phyloP scores from a whole-genome alignment of 2,888 invertebrate genomes.

The Antheraea yamamai region DNA sequence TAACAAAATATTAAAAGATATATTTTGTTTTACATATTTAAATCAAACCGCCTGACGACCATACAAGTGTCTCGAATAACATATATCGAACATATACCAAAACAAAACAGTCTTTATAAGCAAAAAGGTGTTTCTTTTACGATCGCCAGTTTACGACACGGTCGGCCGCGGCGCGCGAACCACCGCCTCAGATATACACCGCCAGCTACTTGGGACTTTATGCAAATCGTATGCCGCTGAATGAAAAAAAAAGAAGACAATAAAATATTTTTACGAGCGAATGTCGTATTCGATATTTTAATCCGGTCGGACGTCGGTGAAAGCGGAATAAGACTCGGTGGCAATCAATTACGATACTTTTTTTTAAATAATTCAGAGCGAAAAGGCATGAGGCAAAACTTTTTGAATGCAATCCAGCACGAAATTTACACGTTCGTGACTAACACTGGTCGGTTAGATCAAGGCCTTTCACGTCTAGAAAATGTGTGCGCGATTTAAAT shows the following conservation, averaged over 20 bases:
- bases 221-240: constrained; percentile 63
- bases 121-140: constrained; percentile 73
- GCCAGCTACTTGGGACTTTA: constrained; percentile 71
- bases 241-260: constrained; percentile 50
- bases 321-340: constrained; percentile 26
- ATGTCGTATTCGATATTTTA: constrained; percentile 54
- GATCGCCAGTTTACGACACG: constrained; percentile 65
- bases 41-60: constrained; percentile 16
- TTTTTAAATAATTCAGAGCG: constrained; percentile 22
- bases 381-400: constrained; percentile 15
- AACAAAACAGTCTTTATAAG: constrained; percentile 51
- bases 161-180: constrained; percentile 22
- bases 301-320: constrained; percentile 43
- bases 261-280: constrained; percentile 47
- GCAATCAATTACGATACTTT: constrained; percentile 22
- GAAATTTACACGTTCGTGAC: constrained; percentile 24
- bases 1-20: constrained; percentile 8
- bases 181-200: constrained; percentile 46
- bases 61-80: constrained; percentile 33
- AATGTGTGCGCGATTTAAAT: constrained; percentile 2
- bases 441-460: constrained; percentile 15
- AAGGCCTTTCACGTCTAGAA: constrained; percentile 23
- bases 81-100: constrained; percentile 44
- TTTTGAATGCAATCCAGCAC: constrained; percentile 20
- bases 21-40: constrained; percentile 11